Base-by-base conservation (phyloP, 2,797 vertebrate species). In the Acanthiza pusilla region DNA sequence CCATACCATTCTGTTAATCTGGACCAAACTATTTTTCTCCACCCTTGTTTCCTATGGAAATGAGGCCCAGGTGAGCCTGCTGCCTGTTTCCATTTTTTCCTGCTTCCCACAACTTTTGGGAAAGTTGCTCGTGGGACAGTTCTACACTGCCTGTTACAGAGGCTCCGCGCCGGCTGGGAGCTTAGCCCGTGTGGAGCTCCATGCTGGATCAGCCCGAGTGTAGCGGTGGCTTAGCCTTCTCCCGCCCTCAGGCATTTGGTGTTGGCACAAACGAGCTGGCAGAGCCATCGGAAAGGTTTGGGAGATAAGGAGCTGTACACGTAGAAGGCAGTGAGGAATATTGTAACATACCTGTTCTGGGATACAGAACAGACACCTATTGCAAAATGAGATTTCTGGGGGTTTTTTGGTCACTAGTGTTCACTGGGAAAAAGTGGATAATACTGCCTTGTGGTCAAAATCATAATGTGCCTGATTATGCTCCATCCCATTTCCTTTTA, bases 181-280 rank as follows among this genome's bases (percentile, higher is more conserved):
- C 47, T 29, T 58, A 2, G 62, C 50, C 9, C 7, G 23, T 7
- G 13, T 6, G 4, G 7, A 18, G n/a, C 80, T 74, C 6, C 5
- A 7, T 5, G 8, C 26, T 1, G 48, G 27, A 4, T 27, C 58
- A 2, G 71, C 50, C 9, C 7, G 26, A 7, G 13, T 6, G 3
- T 8, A 18, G n/a, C 22, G 18, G 7, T 83, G 0, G 2, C 3
- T 0, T 57, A 15, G 5, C 4, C 74, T 89, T 74, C 77, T 75
- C 14, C 80, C 18, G 45, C 63, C n/a, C 21, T 21, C 50, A 4
- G 34, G 20, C 29, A 5, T 11, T 47, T 18, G 85, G 40, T 70
- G n/a, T 30, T 3, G n/a, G 21, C 40, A 7, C 30, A 11, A 54
- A 57, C 1, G 45, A 86, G 58, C 62, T 81, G 77, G 62, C 66